Conservation (phyloP, 2,797 vertebrate genomes). For the Myotis myotis region DNA sequence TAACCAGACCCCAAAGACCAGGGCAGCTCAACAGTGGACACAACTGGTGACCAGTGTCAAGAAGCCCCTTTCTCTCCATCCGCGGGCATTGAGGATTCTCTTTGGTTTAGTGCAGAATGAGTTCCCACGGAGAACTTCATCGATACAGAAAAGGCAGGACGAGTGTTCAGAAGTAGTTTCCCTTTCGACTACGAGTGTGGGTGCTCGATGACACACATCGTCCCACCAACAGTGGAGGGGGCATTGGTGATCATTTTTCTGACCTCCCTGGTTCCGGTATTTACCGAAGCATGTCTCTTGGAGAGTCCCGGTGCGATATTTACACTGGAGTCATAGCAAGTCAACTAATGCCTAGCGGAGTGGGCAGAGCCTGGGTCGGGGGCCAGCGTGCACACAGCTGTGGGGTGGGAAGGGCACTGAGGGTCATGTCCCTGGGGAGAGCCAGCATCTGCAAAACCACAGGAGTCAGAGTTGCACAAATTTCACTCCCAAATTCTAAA, state of each 20-base stretch:
- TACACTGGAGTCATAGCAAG: neutral
- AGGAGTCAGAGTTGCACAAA: neutral
- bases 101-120: neutral
- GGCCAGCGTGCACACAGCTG: neutral
- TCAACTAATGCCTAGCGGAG: neutral
- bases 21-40: neutral
- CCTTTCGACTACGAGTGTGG: neutral
- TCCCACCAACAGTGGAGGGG: neutral
- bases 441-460: neutral
- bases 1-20: neutral
- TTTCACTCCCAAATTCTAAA: neutral
- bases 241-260: neutral
- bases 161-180: neutral
- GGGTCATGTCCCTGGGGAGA: neutral
- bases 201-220: neutral
- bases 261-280: neutral
- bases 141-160: neutral
- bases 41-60: neutral
- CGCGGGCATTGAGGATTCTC: neutral
- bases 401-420: neutral
- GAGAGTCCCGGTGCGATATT: neutral
- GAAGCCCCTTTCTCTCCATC: neutral
- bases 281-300: neutral
- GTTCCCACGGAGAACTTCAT: neutral
- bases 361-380: neutral